Conservation (phyloP, 2,113 vertebrate genomes). For the Scalopus aquaticus region DNA sequence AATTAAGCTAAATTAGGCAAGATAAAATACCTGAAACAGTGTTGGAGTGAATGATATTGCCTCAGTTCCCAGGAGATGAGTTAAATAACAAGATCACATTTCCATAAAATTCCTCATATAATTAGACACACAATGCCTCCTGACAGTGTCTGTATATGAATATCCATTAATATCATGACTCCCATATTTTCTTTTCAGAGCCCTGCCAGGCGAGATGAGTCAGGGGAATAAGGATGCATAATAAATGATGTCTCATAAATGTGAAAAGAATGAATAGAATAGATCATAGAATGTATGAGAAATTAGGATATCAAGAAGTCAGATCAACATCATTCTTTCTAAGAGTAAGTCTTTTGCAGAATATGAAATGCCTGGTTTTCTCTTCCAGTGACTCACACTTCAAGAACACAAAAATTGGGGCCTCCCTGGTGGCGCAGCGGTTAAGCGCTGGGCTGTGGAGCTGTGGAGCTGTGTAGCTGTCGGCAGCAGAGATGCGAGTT, state of each 20-base stretch:
- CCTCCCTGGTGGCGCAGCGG: too few relatives aligned
- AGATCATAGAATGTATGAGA: neutral
- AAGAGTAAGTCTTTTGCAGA: neutral
- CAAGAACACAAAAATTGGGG: too few relatives aligned
- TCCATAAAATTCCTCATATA: neutral
- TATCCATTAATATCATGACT: neutral
- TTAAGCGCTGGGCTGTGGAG: too few relatives aligned
- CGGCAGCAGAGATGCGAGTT: too few relatives aligned
- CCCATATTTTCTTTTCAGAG: neutral
- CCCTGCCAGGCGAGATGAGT: neutral
- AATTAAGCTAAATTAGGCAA: constrained; percentile 7
- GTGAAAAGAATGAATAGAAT: neutral
- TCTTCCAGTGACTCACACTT: neutral
- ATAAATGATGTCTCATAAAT: neutral
- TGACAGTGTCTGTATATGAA: neutral
- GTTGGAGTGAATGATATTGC: neutral
- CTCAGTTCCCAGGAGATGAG: neutral
- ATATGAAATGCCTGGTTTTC: neutral
- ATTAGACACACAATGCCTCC: neutral
- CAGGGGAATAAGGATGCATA: neutral
- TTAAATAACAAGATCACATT: neutral
- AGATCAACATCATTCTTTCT: neutral
- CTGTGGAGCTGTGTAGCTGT: too few relatives aligned
- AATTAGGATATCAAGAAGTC: neutral
- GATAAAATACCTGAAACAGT: neutral